Conservation (phyloP, 2,797 vertebrate genomes). For the Pipistrellus nathusii region DNA sequence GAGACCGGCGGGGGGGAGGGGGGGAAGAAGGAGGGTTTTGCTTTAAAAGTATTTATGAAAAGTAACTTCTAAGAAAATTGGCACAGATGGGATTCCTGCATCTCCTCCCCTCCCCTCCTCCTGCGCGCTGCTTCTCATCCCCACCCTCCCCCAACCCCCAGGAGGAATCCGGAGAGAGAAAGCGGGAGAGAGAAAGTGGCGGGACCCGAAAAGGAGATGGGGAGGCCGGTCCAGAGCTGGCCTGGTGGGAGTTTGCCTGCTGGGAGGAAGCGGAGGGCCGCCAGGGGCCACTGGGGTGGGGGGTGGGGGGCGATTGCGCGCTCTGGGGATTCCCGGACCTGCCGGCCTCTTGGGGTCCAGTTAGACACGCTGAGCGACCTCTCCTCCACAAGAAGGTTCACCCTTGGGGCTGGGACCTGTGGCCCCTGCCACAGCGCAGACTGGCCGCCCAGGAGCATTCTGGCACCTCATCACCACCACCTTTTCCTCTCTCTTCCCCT, state of each 20-base stretch:
- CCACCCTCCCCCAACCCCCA: not conserved
- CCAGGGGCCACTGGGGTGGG: too few relatives aligned
- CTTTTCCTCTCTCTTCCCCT: not conserved
- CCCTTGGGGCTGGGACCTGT: not conserved
- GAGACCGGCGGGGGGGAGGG: accelerated
- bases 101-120: not conserved
- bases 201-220: not conserved
- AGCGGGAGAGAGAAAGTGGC: not conserved
- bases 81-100: conserved; percentile 47
- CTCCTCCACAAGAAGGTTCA: not conserved
- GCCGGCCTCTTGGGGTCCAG: not conserved
- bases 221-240: not conserved
- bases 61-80: conserved; percentile 66
- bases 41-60: conserved; percentile 67
- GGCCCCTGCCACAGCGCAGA: not conserved
- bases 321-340: accelerated
- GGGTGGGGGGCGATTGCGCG: too few relatives aligned
- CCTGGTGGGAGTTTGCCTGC: too few relatives aligned
- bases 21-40: too few relatives aligned
- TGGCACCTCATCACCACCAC: accelerated
- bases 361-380: not conserved
- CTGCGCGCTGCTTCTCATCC: not conserved
- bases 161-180: not conserved
- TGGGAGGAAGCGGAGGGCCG: not conserved
- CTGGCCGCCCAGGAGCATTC: not conserved